Evolutionary conservation across 2,888 invertebrate genomes (phyloP), one percentile per base, ranked within the genome.

Genomic region (Philereme vetulata): DNA sequence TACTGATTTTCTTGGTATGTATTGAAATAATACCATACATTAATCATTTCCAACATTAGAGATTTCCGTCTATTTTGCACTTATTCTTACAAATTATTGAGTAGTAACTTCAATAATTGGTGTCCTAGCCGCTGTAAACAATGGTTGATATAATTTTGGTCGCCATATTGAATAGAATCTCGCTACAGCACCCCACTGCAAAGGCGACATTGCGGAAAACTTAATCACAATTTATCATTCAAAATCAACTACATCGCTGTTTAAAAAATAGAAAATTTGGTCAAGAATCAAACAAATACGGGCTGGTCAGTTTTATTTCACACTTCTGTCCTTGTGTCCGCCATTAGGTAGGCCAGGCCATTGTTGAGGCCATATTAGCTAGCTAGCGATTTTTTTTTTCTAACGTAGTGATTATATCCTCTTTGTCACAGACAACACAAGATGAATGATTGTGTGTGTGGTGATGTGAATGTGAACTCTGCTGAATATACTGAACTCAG

Each of bases 161-260:
- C 77, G 86, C 86, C 86, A 86, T 86, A 80, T 84, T 86, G 84
- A 74, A 79, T 69, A 54, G 57, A 60, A 68, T 67, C 66, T 48
- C 44, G 11, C 11, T 10, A 48, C 67, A 62, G 66, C 65, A 64
- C 61, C 60, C 55, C 60, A 61, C 56, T 65, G 64, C 65, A 43
- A 45, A 52, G 58, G 60, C 57, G 55, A 60, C 57, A 53, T 50
- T 51, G 35, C 9, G 32, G 10, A 49, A n/a, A 44, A 54, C 36
- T 45, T 43, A 66, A 71, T 73, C 68, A 9, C 34, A 38, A 50
- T 43, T 35, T 44, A 58, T 43, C 51, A 42, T 51, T 5, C 6
- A 40, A 62, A 43, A 51, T 56, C 32, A 50, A 58, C n/a, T 9
- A 50, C 70, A 72, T 69, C 71, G 55, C 46, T 43, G 47, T 8